A percentile compares a stretch with the other conserved stretches of the same genome.
These are phyloP conservation scores for Leptosomus discolor DNA, from an alignment of 2,113 vertebrate genomes.

Conservation along the genomic window DNA sequence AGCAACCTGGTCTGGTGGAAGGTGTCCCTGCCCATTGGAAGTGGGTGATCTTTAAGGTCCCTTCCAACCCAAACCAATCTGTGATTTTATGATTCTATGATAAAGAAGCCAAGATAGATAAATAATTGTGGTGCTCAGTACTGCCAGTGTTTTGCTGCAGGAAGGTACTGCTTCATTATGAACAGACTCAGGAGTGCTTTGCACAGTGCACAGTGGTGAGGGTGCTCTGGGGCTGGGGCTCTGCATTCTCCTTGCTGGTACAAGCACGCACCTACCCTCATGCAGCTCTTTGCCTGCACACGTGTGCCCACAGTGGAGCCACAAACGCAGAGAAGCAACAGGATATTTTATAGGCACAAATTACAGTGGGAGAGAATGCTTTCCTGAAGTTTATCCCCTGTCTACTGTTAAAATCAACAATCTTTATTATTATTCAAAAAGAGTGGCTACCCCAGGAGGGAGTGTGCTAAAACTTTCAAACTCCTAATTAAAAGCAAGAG, in stretches of 20 bases:
- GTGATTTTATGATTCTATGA: too few relatives aligned
- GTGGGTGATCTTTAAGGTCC: background rate
- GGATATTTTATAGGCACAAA: background rate
- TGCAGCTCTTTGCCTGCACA: accelerated
- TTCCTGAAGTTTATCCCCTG: background rate
- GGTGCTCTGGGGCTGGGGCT: background rate
- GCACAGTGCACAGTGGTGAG: background rate
- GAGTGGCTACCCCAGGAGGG: background rate
- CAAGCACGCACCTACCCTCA: background rate
- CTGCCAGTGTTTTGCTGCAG: background rate
- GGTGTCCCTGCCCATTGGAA: background rate
- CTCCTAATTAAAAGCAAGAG: background rate
- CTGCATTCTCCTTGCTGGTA: background rate
- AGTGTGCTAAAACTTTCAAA: background rate
- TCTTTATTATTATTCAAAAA: background rate
- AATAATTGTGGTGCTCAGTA: background rate
- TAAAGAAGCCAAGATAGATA: background rate
- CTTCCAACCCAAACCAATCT: background rate
- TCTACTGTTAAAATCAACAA: background rate
- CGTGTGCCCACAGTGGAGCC: background rate
- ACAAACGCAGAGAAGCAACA: background rate
- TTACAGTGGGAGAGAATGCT: background rate
- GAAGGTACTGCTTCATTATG: background rate
- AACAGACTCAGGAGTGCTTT: background rate
- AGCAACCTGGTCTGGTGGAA: too few relatives aligned